Percentiles rank a stretch among this genome's conserved stretches.
phyloP scores from a whole-genome alignment of 1,140 invertebrate genomes.

The Bicyclus anynana region DNA sequence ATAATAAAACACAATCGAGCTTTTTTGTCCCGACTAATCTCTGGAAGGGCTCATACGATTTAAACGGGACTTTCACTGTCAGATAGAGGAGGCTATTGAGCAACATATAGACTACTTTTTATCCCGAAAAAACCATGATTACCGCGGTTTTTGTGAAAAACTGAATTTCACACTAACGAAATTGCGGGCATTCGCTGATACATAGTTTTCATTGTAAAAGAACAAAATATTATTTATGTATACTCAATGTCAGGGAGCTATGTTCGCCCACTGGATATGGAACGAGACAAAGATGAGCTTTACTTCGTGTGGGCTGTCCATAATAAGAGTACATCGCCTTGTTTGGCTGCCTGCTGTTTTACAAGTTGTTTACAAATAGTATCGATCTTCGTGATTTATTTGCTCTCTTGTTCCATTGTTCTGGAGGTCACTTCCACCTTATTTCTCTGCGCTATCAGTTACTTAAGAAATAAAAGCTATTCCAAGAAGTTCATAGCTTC shows the following conservation, averaged over 20 bases:
- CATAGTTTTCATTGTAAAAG: neutral
- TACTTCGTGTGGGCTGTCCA: slow-evolving; percentile 3
- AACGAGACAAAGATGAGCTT: slow-evolving; percentile 8
- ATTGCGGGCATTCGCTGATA: no score
- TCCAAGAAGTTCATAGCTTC: no score
- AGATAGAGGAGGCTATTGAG: no score
- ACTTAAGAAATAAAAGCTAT: no score
- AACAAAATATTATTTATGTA: neutral
- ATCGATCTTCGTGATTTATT: neutral
- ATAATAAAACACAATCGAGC: no score
- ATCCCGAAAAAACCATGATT: no score
- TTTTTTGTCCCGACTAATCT: no score
- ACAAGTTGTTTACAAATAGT: slow-evolving; percentile 21
- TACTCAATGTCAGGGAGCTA: neutral
- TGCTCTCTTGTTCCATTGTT: neutral
- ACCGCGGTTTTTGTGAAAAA: no score
- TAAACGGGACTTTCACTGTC: no score
- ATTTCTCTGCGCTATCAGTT: neutral
- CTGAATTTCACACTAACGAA: no score
- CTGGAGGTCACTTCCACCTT: neutral
- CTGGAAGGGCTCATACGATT: no score
- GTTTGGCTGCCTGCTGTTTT: slow-evolving; percentile 13
- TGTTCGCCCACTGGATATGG: neutral
- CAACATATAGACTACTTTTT: no score
- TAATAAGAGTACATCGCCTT: slow-evolving; percentile 22